Percentiles rank a stretch among this genome's conserved stretches.
phyloP scores from a whole-genome alignment of 1,140 invertebrate species.

The Ruditapes philippinarum region DNA sequence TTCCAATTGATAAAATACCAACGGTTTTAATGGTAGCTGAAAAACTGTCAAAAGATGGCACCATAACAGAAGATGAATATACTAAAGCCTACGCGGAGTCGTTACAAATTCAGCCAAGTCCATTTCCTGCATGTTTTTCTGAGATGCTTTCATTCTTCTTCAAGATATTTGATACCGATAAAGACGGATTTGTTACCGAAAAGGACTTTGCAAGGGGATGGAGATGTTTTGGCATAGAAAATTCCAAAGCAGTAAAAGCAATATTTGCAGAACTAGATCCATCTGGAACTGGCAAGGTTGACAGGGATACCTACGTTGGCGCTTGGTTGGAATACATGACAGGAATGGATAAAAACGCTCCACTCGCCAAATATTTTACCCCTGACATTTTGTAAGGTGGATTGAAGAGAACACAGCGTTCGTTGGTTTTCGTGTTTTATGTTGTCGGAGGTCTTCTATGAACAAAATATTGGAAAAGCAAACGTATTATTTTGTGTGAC shows the following conservation, averaged over 20 bases:
- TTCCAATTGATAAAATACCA: slow-evolving; percentile 37
- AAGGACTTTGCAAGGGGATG: slow-evolving; percentile 54
- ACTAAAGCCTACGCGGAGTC: slow-evolving; percentile 49
- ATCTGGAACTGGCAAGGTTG: slow-evolving; percentile 27
- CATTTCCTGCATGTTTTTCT: slow-evolving; percentile 46
- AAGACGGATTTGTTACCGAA: slow-evolving; percentile 47
- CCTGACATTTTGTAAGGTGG: slow-evolving; percentile 37
- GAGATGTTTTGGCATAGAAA: slow-evolving; percentile 62
- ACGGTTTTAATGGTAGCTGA: slow-evolving; percentile 26
- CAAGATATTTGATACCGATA: slow-evolving; percentile 63
- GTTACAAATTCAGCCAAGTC: slow-evolving; percentile 8
- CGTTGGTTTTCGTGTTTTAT: too few relatives aligned
- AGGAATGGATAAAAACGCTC: slow-evolving; percentile 27
- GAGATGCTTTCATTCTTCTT: slow-evolving; percentile 61
- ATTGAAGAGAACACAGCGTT: too few relatives aligned
- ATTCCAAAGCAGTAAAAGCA: slow-evolving; percentile 37
- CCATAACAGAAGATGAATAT: slow-evolving; percentile 61
- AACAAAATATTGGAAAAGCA: too few relatives aligned
- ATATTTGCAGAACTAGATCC: slow-evolving; percentile 51
- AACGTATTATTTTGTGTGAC: too few relatives aligned
- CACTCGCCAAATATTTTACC: slow-evolving; percentile 61
- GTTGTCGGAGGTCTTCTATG: too few relatives aligned
- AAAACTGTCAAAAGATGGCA: slow-evolving; percentile 28
- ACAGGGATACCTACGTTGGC: slow-evolving; percentile 49
- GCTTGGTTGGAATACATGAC: slow-evolving; percentile 68